A percentile compares a stretch with the other conserved stretches of the same genome.
These are phyloP conservation scores for Oenanthe melanoleuca DNA, from an alignment of 2,113 vertebrate species.

Conservation along the genomic window DNA sequence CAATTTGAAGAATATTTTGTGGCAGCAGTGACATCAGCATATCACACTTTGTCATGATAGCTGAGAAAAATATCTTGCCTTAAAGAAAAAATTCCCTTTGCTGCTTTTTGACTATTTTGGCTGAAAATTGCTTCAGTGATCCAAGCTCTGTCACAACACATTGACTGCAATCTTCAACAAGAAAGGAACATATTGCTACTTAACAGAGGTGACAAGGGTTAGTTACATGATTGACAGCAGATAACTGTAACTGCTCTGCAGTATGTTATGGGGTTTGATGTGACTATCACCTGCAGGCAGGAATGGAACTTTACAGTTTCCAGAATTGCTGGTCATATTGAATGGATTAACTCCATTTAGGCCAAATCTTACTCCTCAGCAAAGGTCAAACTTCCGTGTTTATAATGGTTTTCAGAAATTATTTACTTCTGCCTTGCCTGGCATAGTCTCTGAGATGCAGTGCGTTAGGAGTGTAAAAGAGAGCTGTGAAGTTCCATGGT, in stretches of 20 bases:
- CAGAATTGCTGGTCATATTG: background rate
- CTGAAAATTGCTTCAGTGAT: constrained; percentile 48
- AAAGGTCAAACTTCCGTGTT: background rate
- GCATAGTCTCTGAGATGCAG: background rate
- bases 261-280: background rate
- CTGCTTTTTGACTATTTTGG: constrained; percentile 27
- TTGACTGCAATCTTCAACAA: constrained; percentile 16
- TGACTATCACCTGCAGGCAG: background rate
- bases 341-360: background rate
- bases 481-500: background rate
- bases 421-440: background rate
- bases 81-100: constrained; percentile 50
- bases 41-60: constrained; percentile 14
- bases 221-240: background rate
- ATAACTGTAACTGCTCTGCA: background rate
- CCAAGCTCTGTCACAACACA: constrained; percentile 48
- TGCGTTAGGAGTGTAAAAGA: background rate
- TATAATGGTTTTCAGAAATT: background rate
- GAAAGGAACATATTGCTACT: constrained; percentile 19
- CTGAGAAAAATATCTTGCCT: constrained; percentile 46
- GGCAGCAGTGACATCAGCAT: constrained; percentile 19
- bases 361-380: background rate
- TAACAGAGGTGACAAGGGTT: background rate
- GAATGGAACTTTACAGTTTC: background rate
- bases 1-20: constrained; percentile 57